Conservation (phyloP, 2,888 invertebrate species). For the Amorpha juglandis region DNA sequence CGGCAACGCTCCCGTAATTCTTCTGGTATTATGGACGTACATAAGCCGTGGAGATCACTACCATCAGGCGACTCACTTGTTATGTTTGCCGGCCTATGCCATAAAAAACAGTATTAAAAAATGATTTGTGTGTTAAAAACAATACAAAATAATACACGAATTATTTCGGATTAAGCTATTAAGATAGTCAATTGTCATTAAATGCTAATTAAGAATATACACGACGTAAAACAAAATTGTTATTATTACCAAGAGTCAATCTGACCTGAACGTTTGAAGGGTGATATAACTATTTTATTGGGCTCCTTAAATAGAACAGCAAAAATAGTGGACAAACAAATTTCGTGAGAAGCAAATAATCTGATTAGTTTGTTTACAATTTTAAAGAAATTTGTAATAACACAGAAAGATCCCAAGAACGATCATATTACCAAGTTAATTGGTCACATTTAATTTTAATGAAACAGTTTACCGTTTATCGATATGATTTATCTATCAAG, state of each 20-base stretch:
- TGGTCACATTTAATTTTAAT: neutral
- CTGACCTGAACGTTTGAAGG: conserved; percentile 9
- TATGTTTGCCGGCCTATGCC: too few relatives aligned
- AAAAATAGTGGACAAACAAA: neutral
- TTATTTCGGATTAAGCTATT: too few relatives aligned
- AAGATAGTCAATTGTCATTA: neutral
- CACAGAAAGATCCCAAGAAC: conserved; percentile 1
- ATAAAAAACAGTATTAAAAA: too few relatives aligned
- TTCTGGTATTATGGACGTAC: too few relatives aligned
- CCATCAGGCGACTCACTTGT: too few relatives aligned
- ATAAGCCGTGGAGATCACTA: too few relatives aligned
- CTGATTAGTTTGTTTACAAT: neutral
- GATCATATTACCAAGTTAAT: neutral
- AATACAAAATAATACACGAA: too few relatives aligned
- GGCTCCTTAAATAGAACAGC: conserved; percentile 10
- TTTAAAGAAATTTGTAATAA: conserved; percentile 7
- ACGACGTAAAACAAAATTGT: neutral
- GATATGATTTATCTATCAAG: neutral
- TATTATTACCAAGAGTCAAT: neutral
- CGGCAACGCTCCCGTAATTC: too few relatives aligned
- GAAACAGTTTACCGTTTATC: too few relatives aligned
- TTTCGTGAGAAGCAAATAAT: neutral
- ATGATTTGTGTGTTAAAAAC: too few relatives aligned
- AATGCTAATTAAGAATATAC: neutral
- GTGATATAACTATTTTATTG: conserved; percentile 12